Conservation (phyloP, 2,888 invertebrate genomes). For the Tolmerus cingulatus region DNA sequence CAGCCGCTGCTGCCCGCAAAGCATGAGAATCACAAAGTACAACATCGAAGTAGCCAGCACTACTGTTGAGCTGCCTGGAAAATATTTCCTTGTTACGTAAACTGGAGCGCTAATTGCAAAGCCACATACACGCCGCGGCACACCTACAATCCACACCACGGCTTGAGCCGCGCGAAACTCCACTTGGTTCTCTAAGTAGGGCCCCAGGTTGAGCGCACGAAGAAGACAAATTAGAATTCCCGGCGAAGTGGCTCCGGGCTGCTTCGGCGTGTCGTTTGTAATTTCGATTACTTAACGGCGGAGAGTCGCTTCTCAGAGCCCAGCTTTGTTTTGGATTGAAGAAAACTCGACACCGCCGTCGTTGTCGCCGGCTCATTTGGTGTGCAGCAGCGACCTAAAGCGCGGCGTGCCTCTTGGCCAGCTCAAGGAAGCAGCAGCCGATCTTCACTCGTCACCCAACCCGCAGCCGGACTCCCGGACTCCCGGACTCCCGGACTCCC, state of each 20-base stretch:
- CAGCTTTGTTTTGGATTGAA: conserved; percentile 36
- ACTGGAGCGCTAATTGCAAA: conserved; percentile 33
- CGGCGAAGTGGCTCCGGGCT: conserved; percentile 11
- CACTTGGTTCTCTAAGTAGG: conserved; percentile 4
- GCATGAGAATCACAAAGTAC: conserved; percentile 1
- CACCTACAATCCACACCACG: too few relatives aligned
- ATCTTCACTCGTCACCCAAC: neutral
- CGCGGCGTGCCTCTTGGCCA: conserved; percentile 22
- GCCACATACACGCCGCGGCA: neutral
- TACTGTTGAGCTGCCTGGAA: neutral
- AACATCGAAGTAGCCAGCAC: neutral
- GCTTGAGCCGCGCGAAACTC: neutral
- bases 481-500: neutral
- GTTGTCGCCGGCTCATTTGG: conserved; percentile 37
- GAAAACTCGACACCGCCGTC: conserved; percentile 18
- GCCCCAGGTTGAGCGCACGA: conserved; percentile 15
- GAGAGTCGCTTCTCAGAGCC: conserved; percentile 26
- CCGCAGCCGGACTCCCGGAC: too few relatives aligned
- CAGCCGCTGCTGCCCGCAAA: neutral
- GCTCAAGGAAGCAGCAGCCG: neutral
- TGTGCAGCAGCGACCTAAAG: conserved; percentile 10
- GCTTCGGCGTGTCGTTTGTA: conserved; percentile 8
- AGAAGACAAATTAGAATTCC: conserved; percentile 5
- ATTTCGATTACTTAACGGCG: conserved; percentile 34
- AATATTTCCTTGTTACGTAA: conserved; percentile 36